Conservation (phyloP, 2,113 vertebrate species). For the Egretta garzetta region DNA sequence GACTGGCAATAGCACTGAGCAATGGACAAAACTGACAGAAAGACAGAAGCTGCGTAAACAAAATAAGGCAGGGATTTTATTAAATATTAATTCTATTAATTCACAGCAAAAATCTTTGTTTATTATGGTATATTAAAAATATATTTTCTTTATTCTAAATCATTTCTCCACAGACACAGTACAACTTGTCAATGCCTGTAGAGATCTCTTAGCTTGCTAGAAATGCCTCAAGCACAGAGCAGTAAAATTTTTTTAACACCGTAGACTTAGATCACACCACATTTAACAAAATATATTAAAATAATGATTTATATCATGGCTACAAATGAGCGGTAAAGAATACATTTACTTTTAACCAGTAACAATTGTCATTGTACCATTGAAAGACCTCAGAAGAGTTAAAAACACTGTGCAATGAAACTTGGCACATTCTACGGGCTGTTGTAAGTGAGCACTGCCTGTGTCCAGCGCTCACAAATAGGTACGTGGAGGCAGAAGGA, state of each 20-base stretch:
- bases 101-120: conserved; percentile 43
- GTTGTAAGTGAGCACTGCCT: not conserved
- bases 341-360: conserved; percentile 4
- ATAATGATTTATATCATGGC: conserved; percentile 5
- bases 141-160: conserved; percentile 58
- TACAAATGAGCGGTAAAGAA: not conserved
- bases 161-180: conserved; percentile 49
- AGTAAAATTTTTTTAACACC: conserved; percentile 52
- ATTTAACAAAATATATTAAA: conserved; percentile 70
- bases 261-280: conserved; percentile 32
- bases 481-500: not conserved
- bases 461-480: not conserved
- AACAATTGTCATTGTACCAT: not conserved
- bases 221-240: conserved; percentile 32
- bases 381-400: not conserved
- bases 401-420: not conserved
- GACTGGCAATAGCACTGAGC: conserved; percentile 40
- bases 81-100: conserved; percentile 71
- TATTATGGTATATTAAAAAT: conserved; percentile 59
- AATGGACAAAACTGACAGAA: conserved; percentile 45
- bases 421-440: not conserved
- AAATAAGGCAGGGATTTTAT: conserved; percentile 57
- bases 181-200: conserved; percentile 48
- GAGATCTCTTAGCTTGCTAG: conserved; percentile 48
- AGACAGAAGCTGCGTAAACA: conserved; percentile 44